These are phyloP conservation scores for Eristalis intricaria DNA, from an alignment of 2,888 invertebrate species.

Conservation along the genomic window DNA sequence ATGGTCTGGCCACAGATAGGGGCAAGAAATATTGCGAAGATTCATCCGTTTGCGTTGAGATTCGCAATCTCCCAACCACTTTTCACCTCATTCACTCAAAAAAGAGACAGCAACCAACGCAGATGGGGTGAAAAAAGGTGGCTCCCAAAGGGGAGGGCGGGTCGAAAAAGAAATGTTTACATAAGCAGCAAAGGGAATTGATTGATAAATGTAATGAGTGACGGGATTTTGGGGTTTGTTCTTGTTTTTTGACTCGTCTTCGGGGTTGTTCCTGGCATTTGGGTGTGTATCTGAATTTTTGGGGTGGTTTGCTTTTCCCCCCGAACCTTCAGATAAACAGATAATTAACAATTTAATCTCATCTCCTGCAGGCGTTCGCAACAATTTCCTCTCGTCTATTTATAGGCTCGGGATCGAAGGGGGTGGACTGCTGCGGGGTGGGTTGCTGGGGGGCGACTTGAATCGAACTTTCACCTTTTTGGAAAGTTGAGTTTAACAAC, in stretches of 20 bases:
- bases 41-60: neutral
- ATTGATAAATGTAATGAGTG: constrained; percentile 57
- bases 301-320: neutral
- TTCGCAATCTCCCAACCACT: too few relatives aligned
- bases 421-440: neutral
- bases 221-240: constrained; percentile 50
- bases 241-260: neutral
- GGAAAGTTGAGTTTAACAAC: constrained; percentile 7
- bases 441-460: too few relatives aligned
- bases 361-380: constrained; percentile 31
- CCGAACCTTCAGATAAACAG: neutral
- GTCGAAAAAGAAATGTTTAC: neutral
- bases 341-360: constrained; percentile 58
- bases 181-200: constrained; percentile 31
- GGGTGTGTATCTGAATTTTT: neutral
- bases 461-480: neutral
- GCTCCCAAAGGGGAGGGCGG: neutral
- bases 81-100: too few relatives aligned
- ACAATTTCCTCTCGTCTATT: neutral
- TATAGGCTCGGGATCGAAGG: neutral
- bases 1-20: neutral
- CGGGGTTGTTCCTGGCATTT: neutral
- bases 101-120: too few relatives aligned
- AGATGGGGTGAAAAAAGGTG: too few relatives aligned
- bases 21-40: too few relatives aligned